Evolutionary conservation across 2,797 vertebrate genomes (phyloP), one percentile per base, ranked within the genome.

Genomic region (Aplochiton taeniatus): DNA sequence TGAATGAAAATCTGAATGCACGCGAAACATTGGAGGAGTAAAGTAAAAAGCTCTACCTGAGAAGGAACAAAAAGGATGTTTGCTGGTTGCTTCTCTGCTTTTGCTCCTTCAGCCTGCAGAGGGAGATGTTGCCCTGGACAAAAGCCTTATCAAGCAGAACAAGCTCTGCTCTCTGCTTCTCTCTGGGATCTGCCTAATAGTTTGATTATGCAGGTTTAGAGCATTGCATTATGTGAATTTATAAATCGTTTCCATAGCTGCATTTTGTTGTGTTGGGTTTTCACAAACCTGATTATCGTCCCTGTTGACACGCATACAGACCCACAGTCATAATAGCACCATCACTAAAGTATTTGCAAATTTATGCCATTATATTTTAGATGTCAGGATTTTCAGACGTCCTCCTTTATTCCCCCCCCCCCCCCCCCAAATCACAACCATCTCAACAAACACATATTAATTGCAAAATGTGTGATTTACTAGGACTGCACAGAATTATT

Each of bases 41-140:
- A 76, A 79, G 69, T 58, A 83, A 67, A 71, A 84, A 76, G 64
- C 68, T 85, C 78, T 66, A 83, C 85, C 71, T 84, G 73, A 76
- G 82, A 31, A 52, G 17, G 63, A 78, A 65, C 61, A 78, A 80
- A 48, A 55, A 72, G 31, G 6, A 66, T 81, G 82, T 69, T 73
- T 80, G 68, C 77, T 31, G 31, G 31, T 31, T 31, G 31, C 11
- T 31, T 51, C 64, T 65, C 61, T 77, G 78, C 79, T 88, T 82
- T 77, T 85, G 70, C 83, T 84, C 70, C 76, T 66, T 84, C 78
- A 80, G 83, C 91, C 93, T 93, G 90, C 85, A 94, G 92, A 93
- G 92, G 93, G 92, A 72, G 89, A 82, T 93, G 88, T 93, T 92
- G 93, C 84, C 89, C 86, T 90, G 83, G 79, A 87, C 85, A 91